Evolutionary conservation across 2,888 invertebrate species (phyloP).

Genomic region (Aphidius colemani): DNA sequence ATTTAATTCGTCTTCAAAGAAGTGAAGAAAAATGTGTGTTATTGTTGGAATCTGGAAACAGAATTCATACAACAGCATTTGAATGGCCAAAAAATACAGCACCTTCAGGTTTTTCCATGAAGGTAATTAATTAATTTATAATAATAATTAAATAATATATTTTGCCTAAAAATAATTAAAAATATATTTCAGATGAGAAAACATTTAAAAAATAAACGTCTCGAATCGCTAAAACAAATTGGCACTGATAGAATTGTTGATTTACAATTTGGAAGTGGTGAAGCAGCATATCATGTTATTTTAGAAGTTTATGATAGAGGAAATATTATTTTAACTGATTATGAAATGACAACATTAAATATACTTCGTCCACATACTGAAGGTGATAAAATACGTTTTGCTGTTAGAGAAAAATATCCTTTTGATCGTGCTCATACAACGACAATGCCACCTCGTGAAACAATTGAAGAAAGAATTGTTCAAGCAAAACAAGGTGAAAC

Average conservation of each 20-base stretch:
- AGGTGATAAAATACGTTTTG: conserved; percentile 87
- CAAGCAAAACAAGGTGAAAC: conserved; percentile 74
- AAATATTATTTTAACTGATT: conserved; percentile 93
- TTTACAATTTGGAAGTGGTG: conserved; percentile 91
- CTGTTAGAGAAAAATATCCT: conserved; percentile 91
- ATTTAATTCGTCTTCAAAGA: conserved; percentile 84
- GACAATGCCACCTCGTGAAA: conserved; percentile 64
- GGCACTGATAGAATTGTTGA: conserved; percentile 94
- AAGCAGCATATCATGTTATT: conserved; percentile 93
- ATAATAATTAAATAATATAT: conserved; percentile 12
- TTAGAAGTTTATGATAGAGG: conserved; percentile 95
- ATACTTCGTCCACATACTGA: conserved; percentile 91
- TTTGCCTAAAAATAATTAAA: too few species aligned
- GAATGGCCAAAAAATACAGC: conserved; percentile 98
- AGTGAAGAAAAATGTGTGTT: conserved; percentile 87
- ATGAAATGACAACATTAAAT: conserved; percentile 86
- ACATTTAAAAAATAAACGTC: conserved; percentile 92
- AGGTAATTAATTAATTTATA: conserved; percentile 64
- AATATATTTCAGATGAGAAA: conserved; percentile 77
- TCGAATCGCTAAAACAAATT: conserved; percentile 84
- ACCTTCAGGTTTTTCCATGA: conserved; percentile 97
- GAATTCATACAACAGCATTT: conserved; percentile 92
- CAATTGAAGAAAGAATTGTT: conserved; percentile 66
- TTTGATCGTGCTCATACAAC: conserved; percentile 73
- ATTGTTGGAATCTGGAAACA: conserved; percentile 90